Conservation (phyloP, 1,140 invertebrate genomes). For the Hydropsyche tenuis region DNA sequence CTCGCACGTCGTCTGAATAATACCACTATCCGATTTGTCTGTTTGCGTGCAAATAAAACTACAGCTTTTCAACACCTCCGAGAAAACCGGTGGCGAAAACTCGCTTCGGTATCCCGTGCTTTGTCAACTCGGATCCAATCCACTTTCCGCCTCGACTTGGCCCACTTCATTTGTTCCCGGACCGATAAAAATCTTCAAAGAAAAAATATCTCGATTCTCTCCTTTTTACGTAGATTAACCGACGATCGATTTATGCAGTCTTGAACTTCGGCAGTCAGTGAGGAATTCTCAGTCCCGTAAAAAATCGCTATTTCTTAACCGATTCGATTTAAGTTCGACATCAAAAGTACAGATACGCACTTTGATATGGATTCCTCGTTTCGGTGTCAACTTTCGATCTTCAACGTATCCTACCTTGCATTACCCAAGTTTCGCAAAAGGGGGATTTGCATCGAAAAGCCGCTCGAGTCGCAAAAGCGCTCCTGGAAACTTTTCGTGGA, state of each 20-base stretch:
- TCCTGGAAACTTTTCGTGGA: conserved; percentile 40
- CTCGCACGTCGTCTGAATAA: not conserved
- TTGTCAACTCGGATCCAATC: not conserved
- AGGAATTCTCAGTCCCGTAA: too few species aligned
- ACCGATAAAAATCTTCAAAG: not conserved
- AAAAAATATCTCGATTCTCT: not conserved
- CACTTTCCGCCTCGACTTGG: not conserved
- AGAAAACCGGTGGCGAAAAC: not conserved
- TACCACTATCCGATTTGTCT: not conserved
- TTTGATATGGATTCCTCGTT: too few species aligned
- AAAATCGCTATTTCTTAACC: too few species aligned
- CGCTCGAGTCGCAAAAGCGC: conserved; percentile 29
- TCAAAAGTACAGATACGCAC: too few species aligned
- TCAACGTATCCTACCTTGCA: not conserved
- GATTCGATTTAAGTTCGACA: too few species aligned
- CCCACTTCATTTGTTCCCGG: not conserved
- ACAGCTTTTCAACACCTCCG: not conserved
- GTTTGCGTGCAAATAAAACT: not conserved
- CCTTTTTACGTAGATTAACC: not conserved
- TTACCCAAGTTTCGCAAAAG: conserved; percentile 25
- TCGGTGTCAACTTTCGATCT: too few species aligned
- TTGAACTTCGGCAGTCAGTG: too few species aligned
- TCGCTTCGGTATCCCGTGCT: not conserved
- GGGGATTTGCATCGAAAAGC: conserved; percentile 47
- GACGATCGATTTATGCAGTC: not conserved